Conservation (phyloP, 1,140 invertebrate genomes). For the Dreissena polymorpha region DNA sequence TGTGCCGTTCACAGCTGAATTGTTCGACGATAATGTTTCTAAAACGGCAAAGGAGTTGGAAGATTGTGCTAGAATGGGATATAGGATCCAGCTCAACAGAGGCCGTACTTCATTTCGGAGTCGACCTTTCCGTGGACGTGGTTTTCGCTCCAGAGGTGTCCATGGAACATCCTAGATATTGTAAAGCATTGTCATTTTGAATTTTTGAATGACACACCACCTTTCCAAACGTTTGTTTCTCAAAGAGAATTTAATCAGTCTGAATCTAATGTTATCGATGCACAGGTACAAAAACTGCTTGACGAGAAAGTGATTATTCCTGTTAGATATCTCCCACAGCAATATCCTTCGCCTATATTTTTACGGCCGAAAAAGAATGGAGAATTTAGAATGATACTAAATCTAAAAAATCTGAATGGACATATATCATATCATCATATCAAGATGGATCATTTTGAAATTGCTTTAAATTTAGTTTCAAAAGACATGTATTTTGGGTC, state of each 20-base stretch:
- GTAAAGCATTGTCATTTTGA: conserved; percentile 31
- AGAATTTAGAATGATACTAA: conserved; percentile 36
- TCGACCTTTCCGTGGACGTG: too few species aligned
- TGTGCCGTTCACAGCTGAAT: too few species aligned
- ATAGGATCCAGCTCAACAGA: too few species aligned
- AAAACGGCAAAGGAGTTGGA: too few species aligned
- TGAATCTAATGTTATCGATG: conserved; percentile 18
- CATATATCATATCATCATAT: conserved; percentile 36
- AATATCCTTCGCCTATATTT: conserved; percentile 53
- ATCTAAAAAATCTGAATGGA: conserved; percentile 45
- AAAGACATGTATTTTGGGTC: conserved; percentile 42
- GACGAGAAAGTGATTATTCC: conserved; percentile 6
- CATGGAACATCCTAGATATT: conserved; percentile 13
- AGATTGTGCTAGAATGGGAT: too few species aligned
- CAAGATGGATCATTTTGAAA: conserved; percentile 55
- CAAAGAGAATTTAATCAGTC: not conserved
- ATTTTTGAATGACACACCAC: conserved; percentile 6
- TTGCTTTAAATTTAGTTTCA: conserved; percentile 23
- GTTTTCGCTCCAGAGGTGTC: too few species aligned
- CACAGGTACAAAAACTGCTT: conserved; percentile 11
- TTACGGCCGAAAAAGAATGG: conserved; percentile 42
- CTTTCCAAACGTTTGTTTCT: not conserved
- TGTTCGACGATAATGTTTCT: too few species aligned
- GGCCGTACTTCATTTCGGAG: too few species aligned
- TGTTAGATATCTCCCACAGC: not conserved